Conservation (phyloP, 2,888 invertebrate species). For the Synergus gifuensis region DNA sequence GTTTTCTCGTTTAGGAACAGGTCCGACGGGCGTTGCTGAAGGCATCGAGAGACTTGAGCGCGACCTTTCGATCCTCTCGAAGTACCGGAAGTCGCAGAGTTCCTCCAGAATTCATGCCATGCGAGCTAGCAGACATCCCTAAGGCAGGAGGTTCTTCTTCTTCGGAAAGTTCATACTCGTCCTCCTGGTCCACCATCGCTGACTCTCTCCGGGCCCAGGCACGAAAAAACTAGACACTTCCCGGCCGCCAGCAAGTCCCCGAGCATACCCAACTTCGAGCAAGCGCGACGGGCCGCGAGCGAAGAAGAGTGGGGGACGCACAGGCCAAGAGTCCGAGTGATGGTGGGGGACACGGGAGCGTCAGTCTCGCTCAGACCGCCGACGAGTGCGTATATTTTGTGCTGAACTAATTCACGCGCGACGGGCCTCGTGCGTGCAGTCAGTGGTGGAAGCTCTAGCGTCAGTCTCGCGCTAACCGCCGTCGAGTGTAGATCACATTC, state of each 20-base stretch:
- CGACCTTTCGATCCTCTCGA: slow-evolving; percentile 42
- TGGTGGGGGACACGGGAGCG: not conserved
- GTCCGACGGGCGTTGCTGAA: slow-evolving; percentile 45
- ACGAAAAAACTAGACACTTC: not conserved
- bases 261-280: not conserved
- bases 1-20: slow-evolving; percentile 44
- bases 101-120: slow-evolving; percentile 21
- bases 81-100: slow-evolving; percentile 43
- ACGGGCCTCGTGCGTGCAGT: slow-evolving; percentile 36
- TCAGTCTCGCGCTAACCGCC: slow-evolving; percentile 56
- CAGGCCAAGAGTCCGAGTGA: not conserved
- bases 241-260: not conserved
- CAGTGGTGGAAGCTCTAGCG: slow-evolving; percentile 56
- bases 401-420: slow-evolving; percentile 44
- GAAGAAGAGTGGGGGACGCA: not conserved
- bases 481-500: slow-evolving; percentile 42
- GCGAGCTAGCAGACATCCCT: slow-evolving; percentile 6
- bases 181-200: slow-evolving; percentile 37
- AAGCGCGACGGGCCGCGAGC: slow-evolving; percentile 13
- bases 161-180: slow-evolving; percentile 29
- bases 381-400: not conserved
- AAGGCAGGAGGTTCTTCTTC: slow-evolving; percentile 36
- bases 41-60: slow-evolving; percentile 41
- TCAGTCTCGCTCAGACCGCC: not conserved
- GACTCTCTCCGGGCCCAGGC: not conserved